phyloP scores from a whole-genome alignment of 2,888 invertebrate genomes.

The Micoletzkya japonica region DNA sequence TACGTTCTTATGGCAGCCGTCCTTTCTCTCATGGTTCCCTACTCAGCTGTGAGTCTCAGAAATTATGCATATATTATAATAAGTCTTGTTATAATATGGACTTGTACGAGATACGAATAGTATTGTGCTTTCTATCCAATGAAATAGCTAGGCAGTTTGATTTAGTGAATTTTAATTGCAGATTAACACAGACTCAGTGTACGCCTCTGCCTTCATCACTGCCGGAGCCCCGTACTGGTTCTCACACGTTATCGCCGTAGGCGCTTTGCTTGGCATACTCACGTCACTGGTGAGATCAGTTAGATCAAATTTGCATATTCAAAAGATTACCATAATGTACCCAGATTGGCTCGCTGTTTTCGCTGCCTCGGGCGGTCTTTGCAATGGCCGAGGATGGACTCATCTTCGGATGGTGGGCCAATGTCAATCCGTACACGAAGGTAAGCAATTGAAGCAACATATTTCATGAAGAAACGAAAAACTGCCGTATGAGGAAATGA shows the following conservation, averaged over 20 bases:
- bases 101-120: background rate
- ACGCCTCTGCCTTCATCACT: background rate
- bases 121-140: background rate
- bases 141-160: background rate
- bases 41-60: conserved; percentile 35
- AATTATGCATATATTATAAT: background rate
- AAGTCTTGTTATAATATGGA: background rate
- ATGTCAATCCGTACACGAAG: conserved; percentile 36
- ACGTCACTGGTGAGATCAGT: conserved; percentile 10
- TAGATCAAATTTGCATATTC: background rate
- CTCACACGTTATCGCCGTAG: background rate
- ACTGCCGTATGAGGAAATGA: too few relatives aligned
- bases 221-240: background rate
- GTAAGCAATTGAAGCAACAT: conserved; percentile 27
- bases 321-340: too few relatives aligned
- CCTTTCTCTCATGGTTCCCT: conserved; percentile 44
- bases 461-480: too few relatives aligned
- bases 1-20: conserved; percentile 44
- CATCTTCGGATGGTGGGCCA: conserved; percentile 41
- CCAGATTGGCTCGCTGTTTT: conserved; percentile 41
- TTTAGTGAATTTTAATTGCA: background rate
- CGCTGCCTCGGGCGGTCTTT: conserved; percentile 41
- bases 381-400: conserved; percentile 49
- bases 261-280: conserved; percentile 22
- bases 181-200: conserved; percentile 5